A percentile compares a stretch with the other conserved stretches of the same genome.
These are phyloP conservation scores for Euura lappo DNA, from an alignment of 1,140 invertebrate species.

Conservation along the genomic window DNA sequence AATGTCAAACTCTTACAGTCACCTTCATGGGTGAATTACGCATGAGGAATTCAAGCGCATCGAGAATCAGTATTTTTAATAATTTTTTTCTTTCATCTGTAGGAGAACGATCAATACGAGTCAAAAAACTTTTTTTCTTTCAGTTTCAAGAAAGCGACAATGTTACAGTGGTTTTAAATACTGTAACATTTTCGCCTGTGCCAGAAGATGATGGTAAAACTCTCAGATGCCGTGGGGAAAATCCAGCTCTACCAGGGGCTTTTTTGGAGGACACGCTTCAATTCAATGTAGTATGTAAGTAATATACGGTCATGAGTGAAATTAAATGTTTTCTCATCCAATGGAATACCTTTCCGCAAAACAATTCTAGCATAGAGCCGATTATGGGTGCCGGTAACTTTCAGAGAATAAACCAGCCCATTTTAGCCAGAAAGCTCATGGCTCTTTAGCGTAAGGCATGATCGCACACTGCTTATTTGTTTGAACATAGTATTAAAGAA, in stretches of 20 bases:
- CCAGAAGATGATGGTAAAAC: slow-evolving; percentile 83
- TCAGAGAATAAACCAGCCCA: too few relatives aligned
- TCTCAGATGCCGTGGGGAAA: slow-evolving; percentile 85
- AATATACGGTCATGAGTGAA: slow-evolving; percentile 11
- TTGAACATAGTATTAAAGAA: too few relatives aligned
- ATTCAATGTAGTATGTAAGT: slow-evolving; percentile 89
- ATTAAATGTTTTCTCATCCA: slow-evolving; percentile 6
- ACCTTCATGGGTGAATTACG: too few relatives aligned
- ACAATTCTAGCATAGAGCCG: too few relatives aligned
- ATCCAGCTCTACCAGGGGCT: slow-evolving; percentile 74
- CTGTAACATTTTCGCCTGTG: slow-evolving; percentile 77
- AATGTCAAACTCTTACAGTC: too few relatives aligned
- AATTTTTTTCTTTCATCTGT: slow-evolving; percentile 48
- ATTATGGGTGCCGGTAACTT: too few relatives aligned
- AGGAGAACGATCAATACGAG: too few relatives aligned
- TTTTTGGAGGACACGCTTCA: slow-evolving; percentile 80
- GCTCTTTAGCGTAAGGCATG: too few relatives aligned
- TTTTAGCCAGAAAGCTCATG: too few relatives aligned
- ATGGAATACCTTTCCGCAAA: slow-evolving; percentile 2
- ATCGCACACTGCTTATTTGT: too few relatives aligned
- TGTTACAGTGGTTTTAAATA: slow-evolving; percentile 76
- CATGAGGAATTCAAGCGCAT: too few relatives aligned
- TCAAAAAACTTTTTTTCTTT: slow-evolving; percentile 31
- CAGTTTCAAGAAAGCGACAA: slow-evolving; percentile 70
- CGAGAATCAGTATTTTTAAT: too few relatives aligned